Percentiles rank a stretch among this genome's conserved stretches.
Conservation (phyloP, 2,113 vertebrate genomes). For the Microcebus griseorufus region DNA sequence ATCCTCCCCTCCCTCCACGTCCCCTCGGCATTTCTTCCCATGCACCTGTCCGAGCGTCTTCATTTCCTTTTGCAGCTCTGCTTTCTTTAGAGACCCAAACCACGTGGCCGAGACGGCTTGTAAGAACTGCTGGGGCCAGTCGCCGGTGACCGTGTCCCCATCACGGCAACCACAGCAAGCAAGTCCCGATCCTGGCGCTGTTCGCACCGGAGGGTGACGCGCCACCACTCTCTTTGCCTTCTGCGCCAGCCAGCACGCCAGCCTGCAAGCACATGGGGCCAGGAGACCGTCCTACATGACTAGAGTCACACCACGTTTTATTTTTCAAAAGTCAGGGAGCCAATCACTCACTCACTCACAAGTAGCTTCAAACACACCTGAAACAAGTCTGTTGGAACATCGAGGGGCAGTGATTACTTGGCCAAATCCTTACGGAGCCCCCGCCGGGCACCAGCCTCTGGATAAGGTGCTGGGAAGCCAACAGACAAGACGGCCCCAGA, state of each 20-base stretch:
- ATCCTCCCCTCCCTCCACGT: background rate
- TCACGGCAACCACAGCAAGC: fast-evolving
- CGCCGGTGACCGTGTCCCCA: background rate
- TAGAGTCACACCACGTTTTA: background rate
- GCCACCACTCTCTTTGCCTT: background rate
- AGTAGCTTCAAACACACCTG: background rate
- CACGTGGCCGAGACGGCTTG: background rate
- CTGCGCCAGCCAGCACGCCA: background rate
- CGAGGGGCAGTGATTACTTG: background rate
- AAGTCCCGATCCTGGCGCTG: background rate
- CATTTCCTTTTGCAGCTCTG: background rate
- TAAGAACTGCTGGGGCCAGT: background rate
- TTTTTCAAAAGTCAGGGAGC: background rate
- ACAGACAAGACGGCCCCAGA: background rate
- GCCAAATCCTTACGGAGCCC: background rate
- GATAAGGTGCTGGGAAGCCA: background rate
- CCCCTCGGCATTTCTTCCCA: background rate
- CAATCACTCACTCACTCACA: background rate
- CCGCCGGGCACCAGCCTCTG: background rate
- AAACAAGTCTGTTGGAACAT: background rate
- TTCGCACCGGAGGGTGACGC: background rate
- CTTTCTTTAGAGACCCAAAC: background rate
- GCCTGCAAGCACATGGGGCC: background rate
- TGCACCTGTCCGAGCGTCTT: background rate
- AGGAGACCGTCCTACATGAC: fast-evolving